These are phyloP conservation scores for Noctuana brunneofusca DNA, from an alignment of 2,888 invertebrate species.

Conservation along the genomic window DNA sequence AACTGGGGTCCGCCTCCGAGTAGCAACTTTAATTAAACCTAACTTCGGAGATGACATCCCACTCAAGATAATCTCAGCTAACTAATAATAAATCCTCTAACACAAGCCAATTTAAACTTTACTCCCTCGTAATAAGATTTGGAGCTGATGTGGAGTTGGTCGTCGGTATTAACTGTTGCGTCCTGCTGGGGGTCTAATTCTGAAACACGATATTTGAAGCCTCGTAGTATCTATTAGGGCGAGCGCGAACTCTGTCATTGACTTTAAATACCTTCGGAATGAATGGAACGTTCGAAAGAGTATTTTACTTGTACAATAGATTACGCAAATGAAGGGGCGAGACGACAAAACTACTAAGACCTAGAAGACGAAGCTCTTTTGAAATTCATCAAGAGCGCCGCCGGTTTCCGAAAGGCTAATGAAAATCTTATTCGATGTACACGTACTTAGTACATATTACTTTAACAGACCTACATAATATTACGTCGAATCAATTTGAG, in stretches of 20 bases:
- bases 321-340: conserved; percentile 10
- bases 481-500: too few species aligned
- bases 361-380: background rate
- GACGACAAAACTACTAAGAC: conserved; percentile 10
- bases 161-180: conserved; percentile 62
- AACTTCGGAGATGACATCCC: conserved; percentile 73
- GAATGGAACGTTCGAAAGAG: conserved; percentile 25
- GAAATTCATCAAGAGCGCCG: conserved; percentile 6
- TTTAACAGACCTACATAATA: too few species aligned
- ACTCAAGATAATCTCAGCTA: conserved; percentile 62
- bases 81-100: conserved; percentile 31
- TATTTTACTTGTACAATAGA: conserved; percentile 19
- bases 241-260: conserved; percentile 22
- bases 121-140: conserved; percentile 39
- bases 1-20: conserved; percentile 55
- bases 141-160: conserved; percentile 36
- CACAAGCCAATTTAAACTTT: conserved; percentile 42
- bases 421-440: too few species aligned
- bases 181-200: conserved; percentile 55
- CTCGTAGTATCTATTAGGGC: conserved; percentile 36
- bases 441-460: too few species aligned
- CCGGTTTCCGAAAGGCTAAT: too few species aligned
- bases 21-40: conserved; percentile 75
- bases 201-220: conserved; percentile 51
- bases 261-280: conserved; percentile 18